Conservation (phyloP, 2,888 invertebrate genomes). For the Sylvicola cinctus region DNA sequence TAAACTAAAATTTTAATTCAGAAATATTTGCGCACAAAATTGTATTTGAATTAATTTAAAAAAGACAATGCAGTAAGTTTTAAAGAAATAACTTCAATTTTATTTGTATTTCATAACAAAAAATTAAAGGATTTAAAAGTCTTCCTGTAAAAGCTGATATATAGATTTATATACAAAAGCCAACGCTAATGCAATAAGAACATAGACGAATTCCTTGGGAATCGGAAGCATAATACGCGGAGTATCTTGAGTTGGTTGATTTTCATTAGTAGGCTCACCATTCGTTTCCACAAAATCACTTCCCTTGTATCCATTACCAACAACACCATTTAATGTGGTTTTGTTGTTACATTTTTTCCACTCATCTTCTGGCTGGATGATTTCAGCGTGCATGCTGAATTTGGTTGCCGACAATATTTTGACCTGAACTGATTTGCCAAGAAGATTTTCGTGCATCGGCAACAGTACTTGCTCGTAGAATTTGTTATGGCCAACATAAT, state of each 20-base stretch:
- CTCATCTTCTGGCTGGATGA: conserved; percentile 36
- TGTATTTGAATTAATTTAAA: no score
- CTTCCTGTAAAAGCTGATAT: no score
- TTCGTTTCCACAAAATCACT: conserved; percentile 16
- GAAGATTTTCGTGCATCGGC: conserved; percentile 49
- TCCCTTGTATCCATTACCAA: not conserved
- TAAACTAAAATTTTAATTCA: no score
- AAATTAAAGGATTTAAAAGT: no score
- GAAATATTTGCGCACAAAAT: no score
- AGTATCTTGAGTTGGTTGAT: not conserved
- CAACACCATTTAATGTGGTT: not conserved
- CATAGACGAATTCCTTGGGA: conserved; percentile 2
- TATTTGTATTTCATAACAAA: no score
- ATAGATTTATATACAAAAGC: conserved; percentile 3
- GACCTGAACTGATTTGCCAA: conserved; percentile 70
- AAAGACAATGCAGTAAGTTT: no score
- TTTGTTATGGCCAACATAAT: conserved; percentile 89
- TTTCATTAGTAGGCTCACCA: conserved; percentile 17
- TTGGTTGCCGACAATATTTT: conserved; percentile 46
- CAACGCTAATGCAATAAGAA: conserved; percentile 1
- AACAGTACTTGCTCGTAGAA: conserved; percentile 83
- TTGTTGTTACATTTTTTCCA: conserved; percentile 22
- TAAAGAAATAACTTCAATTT: no score
- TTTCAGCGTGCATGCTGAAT: conserved; percentile 57
- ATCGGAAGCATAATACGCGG: no score